These are phyloP conservation scores for Sinodicranocentrus sp. DNA, from an alignment of 2,888 invertebrate genomes.

Conservation along the genomic window DNA sequence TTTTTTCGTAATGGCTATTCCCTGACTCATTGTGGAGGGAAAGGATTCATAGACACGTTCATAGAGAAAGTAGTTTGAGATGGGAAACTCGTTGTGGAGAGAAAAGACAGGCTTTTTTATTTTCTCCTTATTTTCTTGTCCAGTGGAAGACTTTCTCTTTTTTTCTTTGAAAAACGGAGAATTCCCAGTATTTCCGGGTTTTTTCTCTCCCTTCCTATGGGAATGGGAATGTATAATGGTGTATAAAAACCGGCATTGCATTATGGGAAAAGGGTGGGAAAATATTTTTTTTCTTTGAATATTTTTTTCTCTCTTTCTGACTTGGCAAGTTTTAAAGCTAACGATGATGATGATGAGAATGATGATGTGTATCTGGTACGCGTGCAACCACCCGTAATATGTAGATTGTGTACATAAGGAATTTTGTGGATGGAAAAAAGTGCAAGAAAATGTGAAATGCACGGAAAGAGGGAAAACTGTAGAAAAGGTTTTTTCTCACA, in stretches of 20 bases:
- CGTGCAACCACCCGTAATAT: constrained; percentile 29
- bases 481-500: not conserved
- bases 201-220: no score
- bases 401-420: constrained; percentile 30
- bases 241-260: no score
- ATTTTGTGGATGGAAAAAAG: constrained; percentile 21
- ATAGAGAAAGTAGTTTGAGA: not conserved
- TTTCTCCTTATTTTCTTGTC: no score
- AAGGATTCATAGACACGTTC: not conserved
- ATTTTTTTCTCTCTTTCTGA: no score
- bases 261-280: no score
- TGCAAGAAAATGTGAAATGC: constrained; percentile 26
- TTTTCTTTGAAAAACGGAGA: no score
- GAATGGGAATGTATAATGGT: no score
- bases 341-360: constrained; percentile 34
- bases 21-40: not conserved
- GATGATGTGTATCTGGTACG: constrained; percentile 27
- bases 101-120: no score
- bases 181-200: no score
- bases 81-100: no score
- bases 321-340: not conserved
- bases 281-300: no score
- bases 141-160: no score
- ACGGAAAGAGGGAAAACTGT: not conserved
- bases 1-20: not conserved